These are phyloP conservation scores for Psophia crepitans DNA, from an alignment of 2,113 vertebrate species.

Conservation along the genomic window DNA sequence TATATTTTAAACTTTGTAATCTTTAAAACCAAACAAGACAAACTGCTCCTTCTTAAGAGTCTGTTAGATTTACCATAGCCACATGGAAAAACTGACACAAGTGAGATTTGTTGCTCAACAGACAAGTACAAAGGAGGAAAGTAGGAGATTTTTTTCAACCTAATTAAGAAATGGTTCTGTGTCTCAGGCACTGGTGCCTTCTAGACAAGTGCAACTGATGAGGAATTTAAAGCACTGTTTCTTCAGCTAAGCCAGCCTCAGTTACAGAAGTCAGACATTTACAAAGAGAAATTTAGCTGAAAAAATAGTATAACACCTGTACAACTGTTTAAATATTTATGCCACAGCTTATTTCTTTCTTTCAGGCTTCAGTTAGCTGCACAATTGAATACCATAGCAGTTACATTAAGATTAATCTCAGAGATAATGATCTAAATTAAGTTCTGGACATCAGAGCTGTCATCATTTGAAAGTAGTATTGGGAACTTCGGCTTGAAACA, in stretches of 20 bases:
- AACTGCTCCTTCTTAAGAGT: not conserved
- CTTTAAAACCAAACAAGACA: not conserved
- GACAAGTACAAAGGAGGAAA: not conserved
- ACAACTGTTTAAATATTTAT: not conserved
- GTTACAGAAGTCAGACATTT: not conserved
- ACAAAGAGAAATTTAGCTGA: not conserved
- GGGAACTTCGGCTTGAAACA: not conserved
- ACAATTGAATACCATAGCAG: not conserved
- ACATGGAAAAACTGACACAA: not conserved
- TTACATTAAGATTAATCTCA: not conserved
- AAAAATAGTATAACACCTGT: not conserved
- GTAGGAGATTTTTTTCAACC: not conserved
- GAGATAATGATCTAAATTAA: not conserved
- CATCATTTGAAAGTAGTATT: not conserved
- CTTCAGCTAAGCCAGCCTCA: not conserved
- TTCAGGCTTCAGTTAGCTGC: not conserved
- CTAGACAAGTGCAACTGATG: not conserved
- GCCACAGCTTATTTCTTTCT: not conserved
- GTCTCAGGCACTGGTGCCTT: not conserved
- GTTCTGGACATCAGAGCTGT: not conserved
- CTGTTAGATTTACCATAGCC: constrained; percentile 8
- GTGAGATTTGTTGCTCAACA: not conserved
- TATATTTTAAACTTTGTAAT: not conserved
- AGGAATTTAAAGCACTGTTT: not conserved
- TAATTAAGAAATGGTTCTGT: constrained; percentile 7